These are phyloP conservation scores for Trichomycterus rosablanca DNA, from an alignment of 2,113 vertebrate species.

Conservation along the genomic window DNA sequence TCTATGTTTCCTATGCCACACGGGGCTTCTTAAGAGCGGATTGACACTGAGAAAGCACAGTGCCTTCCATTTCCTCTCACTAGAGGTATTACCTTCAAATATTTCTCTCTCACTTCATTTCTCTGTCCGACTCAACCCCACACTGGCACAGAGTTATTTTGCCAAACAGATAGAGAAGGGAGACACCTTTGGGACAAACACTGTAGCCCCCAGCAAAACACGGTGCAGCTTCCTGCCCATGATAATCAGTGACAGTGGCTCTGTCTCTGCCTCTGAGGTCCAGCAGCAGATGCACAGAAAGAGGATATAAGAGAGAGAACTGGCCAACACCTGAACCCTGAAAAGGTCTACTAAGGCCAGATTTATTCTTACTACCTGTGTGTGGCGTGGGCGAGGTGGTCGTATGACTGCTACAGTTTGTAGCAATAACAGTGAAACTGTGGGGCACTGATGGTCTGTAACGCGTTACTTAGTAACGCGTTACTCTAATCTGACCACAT, in stretches of 20 bases:
- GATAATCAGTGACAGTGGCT: slow-evolving; percentile 21
- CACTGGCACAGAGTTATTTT: slow-evolving; percentile 15
- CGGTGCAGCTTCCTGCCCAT: slow-evolving; percentile 8
- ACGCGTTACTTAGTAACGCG: too few species aligned
- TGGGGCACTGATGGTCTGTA: too few species aligned
- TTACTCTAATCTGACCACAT: too few species aligned
- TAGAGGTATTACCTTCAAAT: slow-evolving; percentile 68
- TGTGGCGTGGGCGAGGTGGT: too few species aligned
- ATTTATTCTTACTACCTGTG: too few species aligned
- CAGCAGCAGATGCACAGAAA: slow-evolving; percentile 27
- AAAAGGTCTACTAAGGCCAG: too few species aligned
- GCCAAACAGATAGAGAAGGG: slow-evolving; percentile 2
- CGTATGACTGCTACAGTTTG: too few species aligned
- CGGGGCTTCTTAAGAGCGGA: slow-evolving; percentile 62
- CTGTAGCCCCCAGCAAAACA: slow-evolving; percentile 30
- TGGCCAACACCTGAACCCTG: too few species aligned
- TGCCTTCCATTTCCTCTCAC: slow-evolving; percentile 58
- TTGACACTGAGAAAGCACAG: slow-evolving; percentile 53
- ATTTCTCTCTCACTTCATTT: slow-evolving; percentile 53
- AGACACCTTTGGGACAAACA: slow-evolving; percentile 20
- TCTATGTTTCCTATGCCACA: too few species aligned
- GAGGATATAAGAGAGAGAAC: slow-evolving; percentile 8
- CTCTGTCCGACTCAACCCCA: slow-evolving; percentile 14
- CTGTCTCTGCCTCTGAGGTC: slow-evolving; percentile 22
- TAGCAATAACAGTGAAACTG: too few species aligned